phyloP scores from a whole-genome alignment of 2,113 vertebrate species.

The Gulo gulo region DNA sequence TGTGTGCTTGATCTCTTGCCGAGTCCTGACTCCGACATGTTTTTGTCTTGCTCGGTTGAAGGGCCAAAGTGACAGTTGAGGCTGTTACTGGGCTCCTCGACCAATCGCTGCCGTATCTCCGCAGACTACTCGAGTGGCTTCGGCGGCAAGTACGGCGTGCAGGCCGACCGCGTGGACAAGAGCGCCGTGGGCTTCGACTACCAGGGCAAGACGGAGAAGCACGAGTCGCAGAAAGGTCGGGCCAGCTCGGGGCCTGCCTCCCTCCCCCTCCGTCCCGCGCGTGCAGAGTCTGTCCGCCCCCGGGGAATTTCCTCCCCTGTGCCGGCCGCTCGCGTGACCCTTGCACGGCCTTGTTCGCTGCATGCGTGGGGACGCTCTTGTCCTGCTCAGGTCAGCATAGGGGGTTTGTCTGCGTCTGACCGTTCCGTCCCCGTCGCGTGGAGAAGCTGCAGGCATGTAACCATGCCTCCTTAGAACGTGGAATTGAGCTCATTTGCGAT shows the following conservation, averaged over 20 bases:
- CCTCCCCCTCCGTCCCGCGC: rapidly evolving
- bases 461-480: neutral
- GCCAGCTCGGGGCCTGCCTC: neutral
- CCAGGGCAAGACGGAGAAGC: slow-evolving; percentile 94
- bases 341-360: neutral
- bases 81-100: rapidly evolving
- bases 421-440: rapidly evolving
- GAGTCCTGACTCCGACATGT: rapidly evolving
- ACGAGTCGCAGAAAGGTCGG: slow-evolving; percentile 95
- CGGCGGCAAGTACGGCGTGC: slow-evolving; percentile 93
- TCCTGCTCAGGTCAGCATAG: neutral
- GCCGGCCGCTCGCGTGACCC: neutral
- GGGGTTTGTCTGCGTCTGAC: rapidly evolving
- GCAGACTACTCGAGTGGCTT: slow-evolving; percentile 95
- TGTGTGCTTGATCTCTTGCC: rapidly evolving
- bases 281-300: rapidly evolving
- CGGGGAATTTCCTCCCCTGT: neutral
- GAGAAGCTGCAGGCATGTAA: neutral
- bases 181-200: slow-evolving; percentile 96
- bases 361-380: neutral
- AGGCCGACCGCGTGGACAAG: slow-evolving; percentile 96
- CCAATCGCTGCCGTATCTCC: neutral
- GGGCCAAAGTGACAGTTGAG: rapidly evolving
- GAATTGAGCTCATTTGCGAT: neutral
- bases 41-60: neutral